Evolutionary conservation across 2,888 invertebrate species (phyloP).

Genomic region (Elysia crispata): DNA sequence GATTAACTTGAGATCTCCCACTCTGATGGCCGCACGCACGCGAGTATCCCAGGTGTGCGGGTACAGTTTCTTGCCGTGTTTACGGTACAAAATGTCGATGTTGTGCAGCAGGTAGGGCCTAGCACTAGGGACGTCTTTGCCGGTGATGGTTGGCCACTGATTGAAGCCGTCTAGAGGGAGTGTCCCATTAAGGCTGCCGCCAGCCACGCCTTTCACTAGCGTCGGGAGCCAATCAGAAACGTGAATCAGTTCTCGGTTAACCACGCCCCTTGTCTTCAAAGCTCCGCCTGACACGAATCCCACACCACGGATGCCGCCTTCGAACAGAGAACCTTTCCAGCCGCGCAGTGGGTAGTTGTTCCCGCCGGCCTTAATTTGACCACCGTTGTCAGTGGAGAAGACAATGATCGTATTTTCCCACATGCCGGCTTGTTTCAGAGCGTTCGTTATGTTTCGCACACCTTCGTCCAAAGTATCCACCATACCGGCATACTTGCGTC

Average conservation of each 20-base stretch:
- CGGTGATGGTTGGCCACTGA: constrained; percentile 72
- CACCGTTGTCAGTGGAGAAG: constrained; percentile 76
- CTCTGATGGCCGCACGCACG: too few relatives aligned
- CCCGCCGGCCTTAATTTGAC: constrained; percentile 77
- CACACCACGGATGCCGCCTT: constrained; percentile 74
- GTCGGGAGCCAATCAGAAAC: constrained; percentile 76
- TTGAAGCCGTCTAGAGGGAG: constrained; percentile 71
- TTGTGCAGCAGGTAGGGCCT: too few relatives aligned
- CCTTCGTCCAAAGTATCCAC: constrained; percentile 75
- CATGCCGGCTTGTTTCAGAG: constrained; percentile 66
- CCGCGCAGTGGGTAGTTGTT: constrained; percentile 75
- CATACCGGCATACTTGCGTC: too few relatives aligned
- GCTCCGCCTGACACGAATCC: constrained; percentile 69
- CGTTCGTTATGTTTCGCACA: constrained; percentile 68
- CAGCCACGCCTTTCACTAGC: constrained; percentile 67
- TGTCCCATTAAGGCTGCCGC: constrained; percentile 65
- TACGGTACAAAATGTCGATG: too few relatives aligned
- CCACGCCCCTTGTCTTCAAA: constrained; percentile 54
- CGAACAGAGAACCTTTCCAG: constrained; percentile 75
- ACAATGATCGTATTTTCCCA: constrained; percentile 73
- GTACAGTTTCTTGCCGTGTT: too few relatives aligned
- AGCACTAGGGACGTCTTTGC: too few relatives aligned
- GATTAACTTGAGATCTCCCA: too few relatives aligned
- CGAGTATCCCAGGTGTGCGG: too few relatives aligned
- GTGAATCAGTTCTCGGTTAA: constrained; percentile 67